These are phyloP conservation scores for Trimorus sp. DNA, from an alignment of 2,888 invertebrate species.

Conservation along the genomic window DNA sequence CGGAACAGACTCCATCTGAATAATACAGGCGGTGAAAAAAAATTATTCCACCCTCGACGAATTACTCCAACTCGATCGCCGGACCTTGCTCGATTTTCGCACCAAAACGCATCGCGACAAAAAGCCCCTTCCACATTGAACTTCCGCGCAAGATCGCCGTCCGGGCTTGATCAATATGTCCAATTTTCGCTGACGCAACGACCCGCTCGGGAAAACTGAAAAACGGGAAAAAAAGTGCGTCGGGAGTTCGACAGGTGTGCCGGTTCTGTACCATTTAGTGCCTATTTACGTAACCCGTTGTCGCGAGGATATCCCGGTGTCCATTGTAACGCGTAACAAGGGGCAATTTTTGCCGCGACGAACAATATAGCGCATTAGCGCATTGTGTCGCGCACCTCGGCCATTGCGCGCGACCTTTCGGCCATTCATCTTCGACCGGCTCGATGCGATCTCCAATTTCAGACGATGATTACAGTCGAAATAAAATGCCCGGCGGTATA, in stretches of 20 bases:
- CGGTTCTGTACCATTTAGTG: slow-evolving; percentile 59
- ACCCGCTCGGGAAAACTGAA: background rate
- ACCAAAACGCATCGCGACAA: no score
- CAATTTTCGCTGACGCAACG: background rate
- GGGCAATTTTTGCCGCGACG: slow-evolving; percentile 79
- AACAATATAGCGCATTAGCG: slow-evolving; percentile 81
- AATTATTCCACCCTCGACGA: no score
- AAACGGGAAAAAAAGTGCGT: no score
- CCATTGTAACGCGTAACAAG: slow-evolving; percentile 78
- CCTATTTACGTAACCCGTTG: slow-evolving; percentile 65
- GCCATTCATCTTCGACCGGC: slow-evolving; percentile 57
- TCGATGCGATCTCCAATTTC: slow-evolving; percentile 54
- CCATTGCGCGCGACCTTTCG: slow-evolving; percentile 29
- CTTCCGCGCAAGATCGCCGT: no score
- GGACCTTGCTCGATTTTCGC: no score
- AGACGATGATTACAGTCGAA: slow-evolving; percentile 57
- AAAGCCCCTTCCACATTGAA: no score
- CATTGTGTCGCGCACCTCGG: slow-evolving; percentile 72
- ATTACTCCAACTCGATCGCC: no score
- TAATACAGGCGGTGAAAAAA: no score
- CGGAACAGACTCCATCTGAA: no score
- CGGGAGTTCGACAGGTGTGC: slow-evolving; percentile 17
- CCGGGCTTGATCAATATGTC: no score
- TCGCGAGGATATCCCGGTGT: slow-evolving; percentile 66
- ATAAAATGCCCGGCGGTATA: slow-evolving; percentile 56